These are phyloP conservation scores for Tenebrosternarchus preto DNA, from an alignment of 2,113 vertebrate species.

Conservation along the genomic window DNA sequence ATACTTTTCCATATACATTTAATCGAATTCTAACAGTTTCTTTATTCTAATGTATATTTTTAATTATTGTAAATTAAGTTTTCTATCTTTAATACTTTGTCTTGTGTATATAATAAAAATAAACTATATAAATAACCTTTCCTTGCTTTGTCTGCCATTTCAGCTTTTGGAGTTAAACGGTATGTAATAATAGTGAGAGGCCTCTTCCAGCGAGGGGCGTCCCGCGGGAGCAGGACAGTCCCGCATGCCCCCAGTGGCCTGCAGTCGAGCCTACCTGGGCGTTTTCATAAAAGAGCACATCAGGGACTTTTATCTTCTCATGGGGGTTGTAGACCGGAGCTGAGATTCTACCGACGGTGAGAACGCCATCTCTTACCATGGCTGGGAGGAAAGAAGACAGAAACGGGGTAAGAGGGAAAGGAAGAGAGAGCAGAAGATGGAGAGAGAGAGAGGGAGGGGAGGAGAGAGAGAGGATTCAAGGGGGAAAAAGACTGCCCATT, in stretches of 20 bases:
- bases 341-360: slow-evolving; percentile 84
- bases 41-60: too few relatives aligned
- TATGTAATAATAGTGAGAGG: too few relatives aligned
- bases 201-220: neutral
- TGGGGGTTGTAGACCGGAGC: slow-evolving; percentile 78
- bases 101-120: too few relatives aligned
- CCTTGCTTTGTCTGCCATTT: neutral
- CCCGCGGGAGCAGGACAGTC: neutral
- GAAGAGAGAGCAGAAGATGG: neutral
- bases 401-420: neutral
- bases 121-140: neutral
- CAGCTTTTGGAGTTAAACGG: neutral
- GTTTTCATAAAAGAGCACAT: slow-evolving; percentile 97
- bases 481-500: neutral
- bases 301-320: slow-evolving; percentile 92
- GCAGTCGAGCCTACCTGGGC: slow-evolving; percentile 78
- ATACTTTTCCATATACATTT: too few relatives aligned
- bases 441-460: neutral
- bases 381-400: slow-evolving; percentile 67
- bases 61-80: too few relatives aligned
- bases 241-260: neutral
- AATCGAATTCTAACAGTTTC: too few relatives aligned
- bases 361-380: slow-evolving; percentile 77
- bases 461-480: neutral
- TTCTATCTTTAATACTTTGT: too few relatives aligned